Percentiles rank a stretch among this genome's conserved stretches.
Conservation (phyloP, 1,140 invertebrate species). For the Zaprionus ghesquierei region DNA sequence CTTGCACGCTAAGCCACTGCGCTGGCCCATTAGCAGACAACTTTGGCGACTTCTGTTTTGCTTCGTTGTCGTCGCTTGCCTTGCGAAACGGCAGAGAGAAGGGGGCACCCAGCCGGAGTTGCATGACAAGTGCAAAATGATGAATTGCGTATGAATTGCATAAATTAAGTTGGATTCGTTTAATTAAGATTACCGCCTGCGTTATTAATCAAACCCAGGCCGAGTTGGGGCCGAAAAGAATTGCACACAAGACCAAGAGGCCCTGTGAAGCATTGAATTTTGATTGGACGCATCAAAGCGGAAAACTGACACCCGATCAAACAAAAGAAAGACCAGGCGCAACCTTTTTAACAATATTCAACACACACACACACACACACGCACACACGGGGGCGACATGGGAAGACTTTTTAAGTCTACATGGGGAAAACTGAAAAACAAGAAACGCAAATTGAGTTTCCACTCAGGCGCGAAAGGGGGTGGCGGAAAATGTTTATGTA, state of each 20-base stretch:
- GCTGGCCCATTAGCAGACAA: slow-evolving; percentile 20
- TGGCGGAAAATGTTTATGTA: slow-evolving; percentile 45
- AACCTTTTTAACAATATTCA: slow-evolving; percentile 9
- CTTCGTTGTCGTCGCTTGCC: slow-evolving; percentile 1
- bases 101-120: slow-evolving; percentile 2
- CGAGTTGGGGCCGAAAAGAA: not conserved
- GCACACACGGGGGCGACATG: not conserved
- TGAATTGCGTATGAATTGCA: slow-evolving; percentile 79
- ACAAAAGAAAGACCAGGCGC: not conserved
- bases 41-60: slow-evolving; percentile 23
- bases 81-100: not conserved
- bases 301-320: slow-evolving; percentile 53
- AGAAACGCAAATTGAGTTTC: slow-evolving; percentile 59
- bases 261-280: slow-evolving; percentile 66
- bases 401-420: slow-evolving; percentile 15
- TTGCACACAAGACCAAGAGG: slow-evolving; percentile 9
- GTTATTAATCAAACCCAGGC: slow-evolving; percentile 66
- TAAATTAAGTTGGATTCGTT: slow-evolving; percentile 79
- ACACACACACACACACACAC: not conserved
- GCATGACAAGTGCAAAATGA: slow-evolving; percentile 81
- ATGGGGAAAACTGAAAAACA: slow-evolving; percentile 36
- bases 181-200: slow-evolving; percentile 74
- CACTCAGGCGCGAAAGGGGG: not conserved
- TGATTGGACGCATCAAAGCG: slow-evolving; percentile 69
- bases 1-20: slow-evolving; percentile 2